Base-by-base conservation (phyloP, 2,888 invertebrate species). In the Hydraecia micacea region DNA sequence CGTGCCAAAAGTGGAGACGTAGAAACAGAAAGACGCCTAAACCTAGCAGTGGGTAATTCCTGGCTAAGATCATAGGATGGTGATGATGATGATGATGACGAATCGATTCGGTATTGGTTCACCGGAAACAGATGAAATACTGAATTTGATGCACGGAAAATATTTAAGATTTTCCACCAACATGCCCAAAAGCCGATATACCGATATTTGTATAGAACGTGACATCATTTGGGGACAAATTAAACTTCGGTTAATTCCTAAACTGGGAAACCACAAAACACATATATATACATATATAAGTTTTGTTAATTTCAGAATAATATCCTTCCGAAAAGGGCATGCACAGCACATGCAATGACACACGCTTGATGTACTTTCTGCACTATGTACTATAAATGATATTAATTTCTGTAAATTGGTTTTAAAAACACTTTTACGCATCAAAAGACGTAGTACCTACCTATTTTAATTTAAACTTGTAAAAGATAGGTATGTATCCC, bases 101-200 rank as follows among this genome's bases (percentile, higher is more conserved):
- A 68, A 80, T 21, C 2, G 36, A 39, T 80, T 21, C 4, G n/a
- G 36, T 46, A 79, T 49, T 18, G 18, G 13, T 80, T 67, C 6
- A 28, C 18, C 28, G 49, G 6, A 69, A 60, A 80, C 13, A 25
- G 25, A 65, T 25, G 28, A 42, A 52, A 32, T 42, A 9, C 9
- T 42, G 6, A 4, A 18, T 39, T 13, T 42, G 25, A 32, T n/a
- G 32, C 7, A 32, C 39, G 52, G 52, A 39, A 52, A 52, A 52
- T 49, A 28, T 77, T 77, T 39, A 18, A 28, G 0, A 63, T 28
- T 25, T 42, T 39, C 39, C 39, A 32, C 25, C 13, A 63, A n/a
- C 25, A 2, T 52, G 4, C 9, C 8, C 21, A 55, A 42, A 52
- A n/a, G 13, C 32, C 13, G 25, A 28, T 39, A 39, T n/a, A 32